Evolutionary conservation across 2,888 invertebrate genomes (phyloP).

Genomic region (Agapetus fuscipes): DNA sequence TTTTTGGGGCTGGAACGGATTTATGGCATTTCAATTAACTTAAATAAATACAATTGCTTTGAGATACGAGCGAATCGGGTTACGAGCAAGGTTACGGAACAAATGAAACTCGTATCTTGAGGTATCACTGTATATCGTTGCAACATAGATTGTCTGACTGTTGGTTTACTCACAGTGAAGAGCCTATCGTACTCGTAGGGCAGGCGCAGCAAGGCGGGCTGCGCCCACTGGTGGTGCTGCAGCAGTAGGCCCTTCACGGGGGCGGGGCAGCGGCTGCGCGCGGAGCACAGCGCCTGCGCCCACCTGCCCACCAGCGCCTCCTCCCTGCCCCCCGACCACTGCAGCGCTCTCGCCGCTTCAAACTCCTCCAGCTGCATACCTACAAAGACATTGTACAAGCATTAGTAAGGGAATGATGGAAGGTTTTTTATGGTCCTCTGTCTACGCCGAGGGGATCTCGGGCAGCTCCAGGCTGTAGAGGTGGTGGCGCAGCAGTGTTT

Average conservation of each 20-base stretch:
- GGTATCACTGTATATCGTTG: no score
- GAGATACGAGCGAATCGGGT: no score
- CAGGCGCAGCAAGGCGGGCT: conserved; percentile 73
- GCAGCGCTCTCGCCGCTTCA: conserved; percentile 24
- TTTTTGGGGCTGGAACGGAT: no score
- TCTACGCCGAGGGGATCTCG: conserved; percentile 34
- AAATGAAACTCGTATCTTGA: no score
- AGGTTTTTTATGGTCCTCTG: neutral
- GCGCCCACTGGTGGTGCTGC: conserved; percentile 70
- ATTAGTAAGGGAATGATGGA: neutral
- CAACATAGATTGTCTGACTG: no score
- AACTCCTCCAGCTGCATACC: conserved; percentile 1
- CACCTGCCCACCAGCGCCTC: conserved; percentile 35
- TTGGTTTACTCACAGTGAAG: conserved; percentile 53
- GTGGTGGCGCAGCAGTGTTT: conserved; percentile 75
- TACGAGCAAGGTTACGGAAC: no score
- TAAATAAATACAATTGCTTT: no score
- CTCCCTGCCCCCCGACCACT: conserved; percentile 26
- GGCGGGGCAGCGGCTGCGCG: conserved; percentile 41
- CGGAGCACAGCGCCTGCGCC: conserved; percentile 27
- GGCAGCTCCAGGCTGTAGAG: conserved; percentile 70
- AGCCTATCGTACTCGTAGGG: conserved; percentile 88
- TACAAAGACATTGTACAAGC: neutral
- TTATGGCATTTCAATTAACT: no score
- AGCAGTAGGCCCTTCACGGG: conserved; percentile 59